Evolutionary conservation across 2,797 vertebrate genomes (phyloP), one percentile per base, ranked within the genome.

Genomic region (Semaprochilodus insignis): DNA sequence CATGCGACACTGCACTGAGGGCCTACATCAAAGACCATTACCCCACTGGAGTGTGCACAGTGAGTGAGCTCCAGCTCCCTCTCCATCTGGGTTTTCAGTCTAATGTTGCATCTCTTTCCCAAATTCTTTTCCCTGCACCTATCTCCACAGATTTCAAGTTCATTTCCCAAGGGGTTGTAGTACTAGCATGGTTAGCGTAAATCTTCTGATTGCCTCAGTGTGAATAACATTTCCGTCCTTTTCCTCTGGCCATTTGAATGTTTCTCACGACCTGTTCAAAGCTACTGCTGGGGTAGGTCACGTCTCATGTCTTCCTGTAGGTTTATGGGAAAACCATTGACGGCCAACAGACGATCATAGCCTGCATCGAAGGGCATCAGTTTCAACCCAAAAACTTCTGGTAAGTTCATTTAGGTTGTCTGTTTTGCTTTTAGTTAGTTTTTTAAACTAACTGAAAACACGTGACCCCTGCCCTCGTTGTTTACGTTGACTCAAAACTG

Each of bases 341-440:
- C 90, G 97, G 97, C 21, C 97, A 98, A 90, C 95, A 97, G 92
- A 98, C 96, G 84, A 96, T 99, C 89, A 99, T 97, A 87, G 97
- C 97, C 78, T 99, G 97, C 89, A 97, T 99, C 60, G 97, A 98
- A 92, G 95, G 96, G 83, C 97, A 99, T 94, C 97, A 97, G 77
- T 99, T 98, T 94, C 97, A 99, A 90, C 96, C 97, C 80, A 96
- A 97, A 94, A 99, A 98, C 91, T 99, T 98, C 91, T 99, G 97
- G 97, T 99, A 95, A 95, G 88, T 71, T 72, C 15, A 75, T 65
- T 11, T 16, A 36, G 19, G 54, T 62, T 23, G 21, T 62, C 23
- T 7, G 69, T 80, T 15, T 31, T 73, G 13, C 44, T 40, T 52
- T 7, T 31, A 54, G 79, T 19, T 71, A 34, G 40, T 34, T 31